phyloP scores from a whole-genome alignment of 2,888 invertebrate species.

The Caenorhabditis sulstoni region DNA sequence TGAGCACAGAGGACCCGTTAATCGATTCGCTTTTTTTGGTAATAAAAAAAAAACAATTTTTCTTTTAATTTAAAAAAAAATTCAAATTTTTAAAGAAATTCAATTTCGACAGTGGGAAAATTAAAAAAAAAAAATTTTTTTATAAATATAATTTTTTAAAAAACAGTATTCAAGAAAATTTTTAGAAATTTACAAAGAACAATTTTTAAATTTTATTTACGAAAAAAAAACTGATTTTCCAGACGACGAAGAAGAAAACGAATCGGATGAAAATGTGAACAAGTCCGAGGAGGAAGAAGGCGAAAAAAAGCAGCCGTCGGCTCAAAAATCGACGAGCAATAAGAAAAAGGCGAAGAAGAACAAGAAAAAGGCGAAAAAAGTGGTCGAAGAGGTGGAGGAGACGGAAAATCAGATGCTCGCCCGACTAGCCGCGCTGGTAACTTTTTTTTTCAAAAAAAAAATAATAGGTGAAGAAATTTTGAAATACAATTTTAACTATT shows the following conservation, averaged over 20 bases:
- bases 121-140: too few relatives aligned
- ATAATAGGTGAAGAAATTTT: conserved; percentile 6
- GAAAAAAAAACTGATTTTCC: too few relatives aligned
- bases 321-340: neutral
- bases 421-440: conserved; percentile 22
- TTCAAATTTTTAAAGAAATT: too few relatives aligned
- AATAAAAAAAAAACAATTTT: neutral
- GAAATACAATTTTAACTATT: neutral
- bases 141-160: neutral
- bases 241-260: conserved; percentile 29
- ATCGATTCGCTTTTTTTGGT: conserved; percentile 61
- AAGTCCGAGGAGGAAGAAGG: conserved; percentile 1
- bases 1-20: conserved; percentile 52
- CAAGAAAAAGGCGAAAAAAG: conserved; percentile 47
- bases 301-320: neutral
- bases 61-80: neutral
- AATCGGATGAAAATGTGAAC: conserved; percentile 20
- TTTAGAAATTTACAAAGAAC: neutral
- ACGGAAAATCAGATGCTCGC: conserved; percentile 52
- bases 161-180: neutral
- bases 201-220: too few relatives aligned
- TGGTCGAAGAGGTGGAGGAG: conserved; percentile 16
- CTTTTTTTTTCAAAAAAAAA: conserved; percentile 9
- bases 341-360: conserved; percentile 30
- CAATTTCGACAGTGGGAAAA: too few relatives aligned